Evolutionary conservation across 2,113 vertebrate genomes (phyloP).

Genomic region (Spea bombifrons): DNA sequence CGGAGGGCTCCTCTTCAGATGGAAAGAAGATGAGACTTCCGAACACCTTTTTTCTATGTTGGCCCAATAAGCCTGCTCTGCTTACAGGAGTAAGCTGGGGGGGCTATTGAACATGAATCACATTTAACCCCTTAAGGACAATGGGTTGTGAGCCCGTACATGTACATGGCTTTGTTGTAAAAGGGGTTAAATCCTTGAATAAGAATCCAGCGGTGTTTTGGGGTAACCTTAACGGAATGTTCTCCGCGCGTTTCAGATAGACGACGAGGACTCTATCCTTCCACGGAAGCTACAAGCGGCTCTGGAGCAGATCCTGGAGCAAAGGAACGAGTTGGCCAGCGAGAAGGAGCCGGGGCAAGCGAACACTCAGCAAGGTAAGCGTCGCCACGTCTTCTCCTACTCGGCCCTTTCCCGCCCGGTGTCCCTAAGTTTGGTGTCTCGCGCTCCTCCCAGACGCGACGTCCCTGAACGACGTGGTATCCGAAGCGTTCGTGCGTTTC

Average conservation of each 20-base stretch:
- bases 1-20: too few relatives aligned
- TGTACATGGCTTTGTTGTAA: neutral
- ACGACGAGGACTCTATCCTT: slow-evolving; percentile 93
- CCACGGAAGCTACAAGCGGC: slow-evolving; percentile 95
- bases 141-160: too few relatives aligned
- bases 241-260: slow-evolving; percentile 73
- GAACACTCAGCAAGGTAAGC: slow-evolving; percentile 34
- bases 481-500: slow-evolving; percentile 96
- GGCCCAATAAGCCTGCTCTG: too few relatives aligned
- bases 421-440: slow-evolving; percentile 34
- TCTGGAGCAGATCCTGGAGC: slow-evolving; percentile 93
- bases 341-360: slow-evolving; percentile 53
- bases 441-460: slow-evolving; percentile 79
- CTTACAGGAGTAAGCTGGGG: too few relatives aligned
- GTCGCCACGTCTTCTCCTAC: neutral
- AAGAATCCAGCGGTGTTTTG: neutral
- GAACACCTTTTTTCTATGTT: too few relatives aligned
- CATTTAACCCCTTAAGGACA: neutral
- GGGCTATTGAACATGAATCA: too few relatives aligned
- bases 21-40: too few relatives aligned
- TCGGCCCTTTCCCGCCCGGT: neutral
- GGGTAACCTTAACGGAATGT: neutral
- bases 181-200: too few relatives aligned
- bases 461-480: slow-evolving; percentile 91
- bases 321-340: slow-evolving; percentile 94